phyloP scores from a whole-genome alignment of 37 sponge, comb jelly and placozoan genomes.

The Tethya wilhelma region DNA sequence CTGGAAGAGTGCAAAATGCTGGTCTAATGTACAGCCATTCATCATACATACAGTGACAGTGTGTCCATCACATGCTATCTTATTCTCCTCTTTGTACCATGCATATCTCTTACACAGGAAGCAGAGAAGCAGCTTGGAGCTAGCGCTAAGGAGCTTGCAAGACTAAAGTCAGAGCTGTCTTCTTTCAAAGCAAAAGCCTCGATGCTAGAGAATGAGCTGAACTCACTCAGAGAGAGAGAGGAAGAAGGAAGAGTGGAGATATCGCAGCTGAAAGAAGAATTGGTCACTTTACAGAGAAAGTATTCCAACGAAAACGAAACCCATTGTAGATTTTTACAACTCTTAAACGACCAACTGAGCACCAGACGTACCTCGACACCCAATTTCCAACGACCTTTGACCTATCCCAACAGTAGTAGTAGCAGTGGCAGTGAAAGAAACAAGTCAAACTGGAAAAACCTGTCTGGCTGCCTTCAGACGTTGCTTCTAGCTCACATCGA shows the following conservation, averaged over 20 bases:
- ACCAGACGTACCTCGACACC: neutral
- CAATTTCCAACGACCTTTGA: neutral
- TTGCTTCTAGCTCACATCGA: neutral
- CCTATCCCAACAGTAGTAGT: neutral
- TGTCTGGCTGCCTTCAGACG: neutral
- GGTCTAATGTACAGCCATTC: neutral
- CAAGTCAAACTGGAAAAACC: neutral
- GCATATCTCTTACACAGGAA: too few relatives aligned
- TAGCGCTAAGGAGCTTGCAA: conserved; percentile 17
- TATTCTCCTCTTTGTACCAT: neutral
- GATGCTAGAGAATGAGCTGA: neutral
- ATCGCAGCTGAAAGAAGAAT: neutral
- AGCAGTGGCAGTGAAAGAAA: neutral
- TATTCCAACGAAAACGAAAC: neutral
- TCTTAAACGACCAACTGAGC: conserved; percentile 1
- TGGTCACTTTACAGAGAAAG: neutral
- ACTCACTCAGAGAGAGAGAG: neutral
- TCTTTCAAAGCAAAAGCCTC: neutral
- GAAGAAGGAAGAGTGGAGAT: neutral
- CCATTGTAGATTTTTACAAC: conserved; percentile 6
- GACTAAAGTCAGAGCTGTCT: conserved; percentile 16
- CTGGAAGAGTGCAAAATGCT: too few relatives aligned
- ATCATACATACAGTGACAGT: neutral
- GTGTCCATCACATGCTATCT: neutral
- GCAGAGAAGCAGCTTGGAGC: conserved; percentile 17